These are phyloP conservation scores for Lepus europaeus DNA, from an alignment of 2,113 vertebrate genomes.

Conservation along the genomic window DNA sequence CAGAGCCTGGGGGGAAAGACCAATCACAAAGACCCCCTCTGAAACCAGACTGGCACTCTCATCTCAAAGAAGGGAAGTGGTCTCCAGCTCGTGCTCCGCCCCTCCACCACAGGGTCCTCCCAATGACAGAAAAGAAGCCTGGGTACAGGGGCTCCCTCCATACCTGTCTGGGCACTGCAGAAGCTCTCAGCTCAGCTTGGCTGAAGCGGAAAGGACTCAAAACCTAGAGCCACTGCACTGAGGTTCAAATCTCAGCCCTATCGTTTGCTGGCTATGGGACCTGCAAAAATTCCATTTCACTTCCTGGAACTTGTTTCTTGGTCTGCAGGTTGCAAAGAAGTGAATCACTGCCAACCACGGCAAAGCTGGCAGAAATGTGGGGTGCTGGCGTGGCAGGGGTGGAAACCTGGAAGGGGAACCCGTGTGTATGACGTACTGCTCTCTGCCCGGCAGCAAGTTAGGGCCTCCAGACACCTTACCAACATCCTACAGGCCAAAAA, in stretches of 20 bases:
- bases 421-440: neutral
- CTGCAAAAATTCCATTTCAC: neutral
- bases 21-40: neutral
- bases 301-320: neutral
- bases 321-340: neutral
- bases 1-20: neutral
- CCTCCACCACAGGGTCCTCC: neutral
- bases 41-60: neutral
- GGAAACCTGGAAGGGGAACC: neutral
- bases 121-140: neutral
- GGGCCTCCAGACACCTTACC: neutral
- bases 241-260: neutral
- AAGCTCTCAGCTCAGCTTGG: neutral
- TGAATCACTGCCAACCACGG: neutral
- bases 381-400: too few relatives aligned
- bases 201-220: neutral
- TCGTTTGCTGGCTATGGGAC: neutral
- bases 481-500: neutral
- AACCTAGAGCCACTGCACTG: neutral
- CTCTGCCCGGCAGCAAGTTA: neutral
- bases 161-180: neutral
- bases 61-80: too few relatives aligned
- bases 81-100: neutral
- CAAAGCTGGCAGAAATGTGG: neutral
- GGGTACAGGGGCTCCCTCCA: neutral